Evolutionary conservation across 2,888 invertebrate genomes (phyloP).

Genomic region (Tetropium fuscum): DNA sequence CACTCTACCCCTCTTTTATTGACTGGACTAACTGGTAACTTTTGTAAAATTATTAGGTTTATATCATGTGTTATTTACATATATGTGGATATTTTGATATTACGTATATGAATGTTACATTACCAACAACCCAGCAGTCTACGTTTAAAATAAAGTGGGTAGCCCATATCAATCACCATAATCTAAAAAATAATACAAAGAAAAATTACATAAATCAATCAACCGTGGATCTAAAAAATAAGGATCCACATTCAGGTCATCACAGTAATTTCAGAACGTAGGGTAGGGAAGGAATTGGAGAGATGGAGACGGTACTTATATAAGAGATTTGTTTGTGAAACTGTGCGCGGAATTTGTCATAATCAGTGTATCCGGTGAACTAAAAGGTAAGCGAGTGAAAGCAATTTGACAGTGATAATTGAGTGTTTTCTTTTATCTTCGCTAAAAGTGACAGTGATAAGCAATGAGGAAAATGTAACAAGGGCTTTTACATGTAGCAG

Average conservation of each 20-base stretch:
- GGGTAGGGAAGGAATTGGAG: conserved; percentile 15
- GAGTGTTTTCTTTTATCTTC: conserved; percentile 23
- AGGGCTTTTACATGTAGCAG: background rate
- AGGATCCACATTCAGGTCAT: conserved; percentile 33
- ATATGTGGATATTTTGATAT: too few relatives aligned
- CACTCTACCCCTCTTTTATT: too few relatives aligned
- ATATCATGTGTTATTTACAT: too few relatives aligned
- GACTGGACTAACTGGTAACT: too few relatives aligned
- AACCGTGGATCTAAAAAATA: conserved; percentile 12
- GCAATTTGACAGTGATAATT: conserved; percentile 29
- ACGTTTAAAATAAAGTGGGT: too few relatives aligned
- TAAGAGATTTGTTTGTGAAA: conserved; percentile 41
- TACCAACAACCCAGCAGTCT: too few relatives aligned
- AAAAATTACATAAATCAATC: conserved; percentile 11
- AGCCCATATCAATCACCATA: too few relatives aligned
- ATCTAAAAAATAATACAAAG: too few relatives aligned
- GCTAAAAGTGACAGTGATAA: conserved; percentile 23
- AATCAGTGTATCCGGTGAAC: conserved; percentile 30
- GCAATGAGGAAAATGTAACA: conserved; percentile 12
- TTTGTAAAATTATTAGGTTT: too few relatives aligned
- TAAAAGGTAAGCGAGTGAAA: conserved; percentile 47
- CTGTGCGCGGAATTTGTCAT: conserved; percentile 36
- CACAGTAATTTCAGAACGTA: conserved; percentile 19
- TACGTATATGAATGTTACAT: too few relatives aligned
- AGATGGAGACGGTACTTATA: conserved; percentile 37